Evolutionary conservation across 92 coral and sea anemone genomes (phyloP).

Genomic region (Bergia sp.): DNA sequence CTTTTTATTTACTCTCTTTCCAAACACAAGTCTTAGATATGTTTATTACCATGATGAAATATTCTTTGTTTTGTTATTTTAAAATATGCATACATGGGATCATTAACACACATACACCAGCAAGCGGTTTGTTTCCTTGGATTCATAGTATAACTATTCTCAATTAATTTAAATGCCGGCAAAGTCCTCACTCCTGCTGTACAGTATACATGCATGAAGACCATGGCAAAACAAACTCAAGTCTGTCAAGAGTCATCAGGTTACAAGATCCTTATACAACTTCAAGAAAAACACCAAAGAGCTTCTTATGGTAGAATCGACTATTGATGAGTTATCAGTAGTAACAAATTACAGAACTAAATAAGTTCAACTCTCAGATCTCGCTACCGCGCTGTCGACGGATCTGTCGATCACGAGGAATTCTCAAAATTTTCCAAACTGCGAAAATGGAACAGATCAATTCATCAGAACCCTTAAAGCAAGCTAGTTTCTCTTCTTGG

Average conservation of each 20-base stretch:
- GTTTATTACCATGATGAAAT: neutral
- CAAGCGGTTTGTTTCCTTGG: neutral
- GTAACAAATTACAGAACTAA: neutral
- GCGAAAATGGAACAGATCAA: neutral
- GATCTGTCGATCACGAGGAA: too few relatives aligned
- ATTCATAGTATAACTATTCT: neutral
- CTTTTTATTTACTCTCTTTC: neutral
- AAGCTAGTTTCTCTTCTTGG: too few relatives aligned
- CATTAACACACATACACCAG: neutral
- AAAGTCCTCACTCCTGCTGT: neutral
- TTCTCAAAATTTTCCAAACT: too few relatives aligned
- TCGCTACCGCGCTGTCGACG: too few relatives aligned
- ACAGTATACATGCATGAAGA: neutral
- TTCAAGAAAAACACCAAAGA: neutral
- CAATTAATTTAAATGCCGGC: neutral
- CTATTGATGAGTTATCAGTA: neutral
- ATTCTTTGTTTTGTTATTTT: neutral
- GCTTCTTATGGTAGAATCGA: neutral
- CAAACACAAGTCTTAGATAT: neutral
- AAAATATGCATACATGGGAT: neutral
- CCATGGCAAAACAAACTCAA: too few relatives aligned
- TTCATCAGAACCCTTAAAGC: too few relatives aligned
- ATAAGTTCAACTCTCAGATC: conserved; percentile 8
- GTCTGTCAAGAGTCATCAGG: neutral
- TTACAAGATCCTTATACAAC: neutral